Evolutionary conservation across 2,888 invertebrate species (phyloP).

Genomic region (Malthinus seriepunctatus): DNA sequence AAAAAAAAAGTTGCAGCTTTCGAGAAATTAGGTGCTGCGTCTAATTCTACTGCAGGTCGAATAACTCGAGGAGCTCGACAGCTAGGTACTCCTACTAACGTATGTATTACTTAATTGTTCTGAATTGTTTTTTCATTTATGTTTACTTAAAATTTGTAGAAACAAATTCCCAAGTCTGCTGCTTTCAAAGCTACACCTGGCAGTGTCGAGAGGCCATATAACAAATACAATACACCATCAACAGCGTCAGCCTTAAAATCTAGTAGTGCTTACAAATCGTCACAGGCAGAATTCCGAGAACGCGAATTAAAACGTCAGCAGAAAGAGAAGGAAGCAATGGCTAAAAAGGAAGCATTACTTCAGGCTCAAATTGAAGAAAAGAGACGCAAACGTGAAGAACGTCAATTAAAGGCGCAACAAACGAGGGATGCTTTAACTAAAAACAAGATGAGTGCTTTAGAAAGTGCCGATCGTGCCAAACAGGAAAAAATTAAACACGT

Average conservation of each 20-base stretch:
- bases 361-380: slow-evolving; percentile 63
- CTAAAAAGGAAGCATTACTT: slow-evolving; percentile 64
- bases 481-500: slow-evolving; percentile 48
- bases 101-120: no score
- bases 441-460: slow-evolving; percentile 54
- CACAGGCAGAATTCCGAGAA: slow-evolving; percentile 42
- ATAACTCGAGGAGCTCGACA: no score
- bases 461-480: slow-evolving; percentile 56
- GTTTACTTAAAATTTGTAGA: no score
- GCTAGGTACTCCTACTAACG: no score
- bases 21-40: slow-evolving; percentile 50
- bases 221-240: neutral
- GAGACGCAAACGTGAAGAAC: slow-evolving; percentile 54
- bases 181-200: neutral
- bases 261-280: slow-evolving; percentile 40
- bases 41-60: slow-evolving; percentile 1
- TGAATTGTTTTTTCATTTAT: no score
- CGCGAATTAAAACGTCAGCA: slow-evolving; percentile 38
- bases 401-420: slow-evolving; percentile 53
- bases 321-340: slow-evolving; percentile 53
- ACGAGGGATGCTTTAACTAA: slow-evolving; percentile 58
- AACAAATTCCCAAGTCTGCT: no score
- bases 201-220: neutral
- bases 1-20: slow-evolving; percentile 66
- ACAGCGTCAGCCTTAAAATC: slow-evolving; percentile 13